Evolutionary conservation across 2,888 invertebrate genomes (phyloP), one percentile per base, ranked within the genome.

Genomic region (Mesodorylaimus sp.): DNA sequence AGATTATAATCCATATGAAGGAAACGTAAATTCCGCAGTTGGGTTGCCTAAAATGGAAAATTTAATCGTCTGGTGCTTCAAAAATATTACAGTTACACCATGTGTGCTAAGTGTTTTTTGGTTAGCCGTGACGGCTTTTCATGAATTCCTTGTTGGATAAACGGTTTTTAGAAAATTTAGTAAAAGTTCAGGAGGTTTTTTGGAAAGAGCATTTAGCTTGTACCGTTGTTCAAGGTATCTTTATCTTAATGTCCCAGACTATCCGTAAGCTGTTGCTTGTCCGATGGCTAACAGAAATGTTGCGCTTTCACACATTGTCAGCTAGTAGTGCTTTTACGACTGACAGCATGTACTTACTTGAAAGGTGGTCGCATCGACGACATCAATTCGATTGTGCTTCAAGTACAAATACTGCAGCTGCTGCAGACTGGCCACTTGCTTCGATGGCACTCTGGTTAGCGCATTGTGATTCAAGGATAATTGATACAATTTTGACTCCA

Each of bases 1-100:
- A 60, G 54, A 50, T 65, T 65, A 25, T 56, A 45, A 43, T 65
- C 62, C 46, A 66, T 48, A 53, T 64, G 59, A 13, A 64, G 47
- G 49, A 60, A 63, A 28, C 58, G 57, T 24, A 64, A 54, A 45
- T 61, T 62, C 27, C 56, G 57, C 24, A 64, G 52, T 45, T 62
- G 58, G 1, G 58, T 61, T 32, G 60, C 61, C 45, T 56, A 57
- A 38, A 62, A 63, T 0, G 60, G 19, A n/a, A 36, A 36, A 13
- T 36, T 10, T n/a, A 36, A 36, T 16, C 36, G 36, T 16, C 13
- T 36, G 36, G n/a, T n/a, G n/a, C n/a, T n/a, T n/a, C n/a, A n/a
- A n/a, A n/a, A n/a, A n/a, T n/a, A n/a, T n/a, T n/a, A n/a, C n/a
- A n/a, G n/a, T n/a, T n/a, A n/a, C n/a, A n/a, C n/a, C n/a, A n/a